Evolutionary conservation across 2,113 vertebrate species (phyloP).

Genomic region (Shinisaurus crocodilurus): DNA sequence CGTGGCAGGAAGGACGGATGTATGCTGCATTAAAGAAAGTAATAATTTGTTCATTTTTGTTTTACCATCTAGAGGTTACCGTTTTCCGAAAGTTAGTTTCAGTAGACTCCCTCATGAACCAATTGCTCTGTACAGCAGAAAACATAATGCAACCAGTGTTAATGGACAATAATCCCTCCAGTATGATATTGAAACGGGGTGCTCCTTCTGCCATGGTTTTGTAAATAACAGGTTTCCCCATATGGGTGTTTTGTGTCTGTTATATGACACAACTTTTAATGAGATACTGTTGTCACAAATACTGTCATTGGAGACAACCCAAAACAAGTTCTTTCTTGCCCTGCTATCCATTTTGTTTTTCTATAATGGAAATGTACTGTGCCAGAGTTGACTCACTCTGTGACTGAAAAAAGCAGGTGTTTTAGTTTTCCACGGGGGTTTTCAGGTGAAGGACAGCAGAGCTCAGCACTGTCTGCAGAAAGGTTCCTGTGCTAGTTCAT

Average conservation of each 20-base stretch:
- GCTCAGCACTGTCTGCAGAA: neutral
- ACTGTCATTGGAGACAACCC: constrained; percentile 19
- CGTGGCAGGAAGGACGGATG: neutral
- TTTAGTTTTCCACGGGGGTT: constrained; percentile 11
- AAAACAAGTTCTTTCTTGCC: constrained; percentile 14
- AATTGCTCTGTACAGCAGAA: neutral
- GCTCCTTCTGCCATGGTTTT: neutral
- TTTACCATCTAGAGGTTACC: neutral
- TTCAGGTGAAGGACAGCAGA: constrained; percentile 15
- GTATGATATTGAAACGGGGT: neutral
- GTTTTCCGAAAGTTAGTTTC: neutral
- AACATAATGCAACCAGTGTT: neutral
- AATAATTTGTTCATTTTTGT: neutral
- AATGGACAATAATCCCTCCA: neutral
- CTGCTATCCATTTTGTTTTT: neutral
- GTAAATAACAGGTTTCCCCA: constrained; percentile 17
- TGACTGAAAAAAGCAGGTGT: constrained; percentile 11
- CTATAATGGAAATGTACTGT: neutral
- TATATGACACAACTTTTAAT: constrained; percentile 13
- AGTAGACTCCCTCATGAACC: neutral
- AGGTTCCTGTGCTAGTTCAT: neutral
- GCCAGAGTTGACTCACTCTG: neutral
- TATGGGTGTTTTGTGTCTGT: constrained; percentile 9
- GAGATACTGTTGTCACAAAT: constrained; percentile 15
- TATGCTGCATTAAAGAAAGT: neutral